Evolutionary conservation across 2,888 invertebrate species (phyloP).

Genomic region (Drosophila sordidula): DNA sequence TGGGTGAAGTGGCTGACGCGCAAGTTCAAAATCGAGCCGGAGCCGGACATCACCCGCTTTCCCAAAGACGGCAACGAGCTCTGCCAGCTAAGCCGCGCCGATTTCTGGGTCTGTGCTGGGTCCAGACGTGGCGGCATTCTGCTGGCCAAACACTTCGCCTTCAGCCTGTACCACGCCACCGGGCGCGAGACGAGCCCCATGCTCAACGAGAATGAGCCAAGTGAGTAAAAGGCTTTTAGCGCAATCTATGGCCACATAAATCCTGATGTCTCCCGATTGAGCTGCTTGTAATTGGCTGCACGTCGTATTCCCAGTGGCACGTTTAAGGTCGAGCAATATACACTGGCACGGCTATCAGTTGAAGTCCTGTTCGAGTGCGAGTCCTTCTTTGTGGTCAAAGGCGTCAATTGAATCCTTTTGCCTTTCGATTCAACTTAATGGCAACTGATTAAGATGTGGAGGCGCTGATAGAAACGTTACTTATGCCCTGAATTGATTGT

Average conservation of each 20-base stretch:
- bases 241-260: conserved; percentile 66
- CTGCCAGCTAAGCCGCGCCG: conserved; percentile 87
- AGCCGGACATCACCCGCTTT: conserved; percentile 86
- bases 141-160: conserved; percentile 88
- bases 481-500: conserved; percentile 76
- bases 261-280: conserved; percentile 62
- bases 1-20: conserved; percentile 88
- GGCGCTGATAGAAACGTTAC: conserved; percentile 63
- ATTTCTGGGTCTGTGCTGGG: conserved; percentile 87
- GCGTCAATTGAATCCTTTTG: conserved; percentile 69
- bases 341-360: neutral
- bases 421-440: conserved; percentile 58
- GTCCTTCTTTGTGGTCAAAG: conserved; percentile 67
- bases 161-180: conserved; percentile 87
- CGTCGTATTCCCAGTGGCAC: conserved; percentile 73
- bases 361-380: conserved; percentile 4
- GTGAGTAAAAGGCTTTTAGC: conserved; percentile 72
- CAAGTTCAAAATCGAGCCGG: conserved; percentile 87
- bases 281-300: conserved; percentile 73
- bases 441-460: conserved; percentile 77
- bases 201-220: conserved; percentile 86
- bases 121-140: conserved; percentile 86
- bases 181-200: conserved; percentile 87
- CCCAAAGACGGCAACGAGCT: conserved; percentile 87
- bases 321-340: conserved; percentile 44